These are phyloP conservation scores for Phyllostomus discolor DNA, from an alignment of 2,113 vertebrate genomes.

Conservation along the genomic window DNA sequence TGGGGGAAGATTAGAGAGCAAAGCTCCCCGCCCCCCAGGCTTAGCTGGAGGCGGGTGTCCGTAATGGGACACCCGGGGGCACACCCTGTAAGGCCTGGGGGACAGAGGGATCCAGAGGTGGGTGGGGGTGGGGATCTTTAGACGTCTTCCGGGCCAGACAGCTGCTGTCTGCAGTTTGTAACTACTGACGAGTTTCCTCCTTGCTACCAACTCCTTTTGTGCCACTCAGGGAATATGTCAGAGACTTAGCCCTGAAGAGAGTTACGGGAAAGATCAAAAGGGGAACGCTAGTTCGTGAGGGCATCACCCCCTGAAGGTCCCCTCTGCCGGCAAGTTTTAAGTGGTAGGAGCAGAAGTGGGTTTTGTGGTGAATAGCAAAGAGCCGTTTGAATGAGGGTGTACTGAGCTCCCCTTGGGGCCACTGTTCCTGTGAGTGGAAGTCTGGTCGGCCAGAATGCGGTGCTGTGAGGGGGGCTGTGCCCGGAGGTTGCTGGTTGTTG, in stretches of 20 bases:
- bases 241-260: neutral
- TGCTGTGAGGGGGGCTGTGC: fast-evolving
- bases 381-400: neutral
- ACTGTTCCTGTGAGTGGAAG: no score
- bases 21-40: neutral
- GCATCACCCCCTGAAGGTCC: neutral
- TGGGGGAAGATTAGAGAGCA: neutral
- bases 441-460: neutral
- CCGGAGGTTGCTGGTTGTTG: neutral
- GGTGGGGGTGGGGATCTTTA: neutral
- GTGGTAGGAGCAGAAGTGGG: neutral
- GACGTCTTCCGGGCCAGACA: neutral
- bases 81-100: no score
- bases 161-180: neutral
- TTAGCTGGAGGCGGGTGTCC: neutral
- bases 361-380: neutral
- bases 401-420: neutral
- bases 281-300: neutral
- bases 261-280: neutral
- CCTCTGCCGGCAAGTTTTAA: neutral
- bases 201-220: neutral
- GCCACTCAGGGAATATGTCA: neutral
- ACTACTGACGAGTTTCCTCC: neutral
- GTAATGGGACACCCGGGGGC: neutral
- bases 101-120: neutral